A percentile compares a stretch with the other conserved stretches of the same genome.
Evolutionary conservation across 2,797 vertebrate species (phyloP).

Genomic region (Lacerta viridis): DNA sequence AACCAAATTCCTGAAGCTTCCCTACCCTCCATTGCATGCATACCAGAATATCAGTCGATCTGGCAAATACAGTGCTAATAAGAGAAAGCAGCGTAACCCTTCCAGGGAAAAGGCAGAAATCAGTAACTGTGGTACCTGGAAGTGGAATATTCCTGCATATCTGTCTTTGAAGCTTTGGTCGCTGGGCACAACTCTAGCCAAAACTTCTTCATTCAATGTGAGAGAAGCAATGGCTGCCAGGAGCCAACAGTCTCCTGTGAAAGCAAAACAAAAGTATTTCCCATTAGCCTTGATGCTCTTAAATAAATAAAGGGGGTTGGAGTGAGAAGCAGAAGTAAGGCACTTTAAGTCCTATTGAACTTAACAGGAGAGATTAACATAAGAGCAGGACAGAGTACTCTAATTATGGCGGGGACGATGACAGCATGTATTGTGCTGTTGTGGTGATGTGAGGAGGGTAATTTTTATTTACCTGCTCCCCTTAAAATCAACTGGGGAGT

Average conservation of each 20-base stretch:
- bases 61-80: not conserved
- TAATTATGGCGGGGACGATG: not conserved
- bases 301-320: not conserved
- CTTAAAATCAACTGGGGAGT: not conserved
- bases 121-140: conserved; percentile 83
- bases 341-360: not conserved
- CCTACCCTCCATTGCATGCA: no score
- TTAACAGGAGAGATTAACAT: not conserved
- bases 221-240: conserved; percentile 91
- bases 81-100: not conserved
- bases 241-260: conserved; percentile 92
- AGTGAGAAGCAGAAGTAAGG: not conserved
- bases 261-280: conserved; percentile 14
- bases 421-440: not conserved
- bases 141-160: conserved; percentile 92
- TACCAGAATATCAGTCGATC: not conserved
- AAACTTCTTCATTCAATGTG: conserved; percentile 88
- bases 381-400: not conserved
- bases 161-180: conserved; percentile 88
- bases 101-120: not conserved
- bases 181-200: conserved; percentile 86
- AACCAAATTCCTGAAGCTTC: no score
- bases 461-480: not conserved
- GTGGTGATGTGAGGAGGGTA: not conserved
- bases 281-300: not conserved